These are phyloP conservation scores for Xiphophorus hellerii DNA, from an alignment of 2,113 vertebrate genomes.

Conservation along the genomic window DNA sequence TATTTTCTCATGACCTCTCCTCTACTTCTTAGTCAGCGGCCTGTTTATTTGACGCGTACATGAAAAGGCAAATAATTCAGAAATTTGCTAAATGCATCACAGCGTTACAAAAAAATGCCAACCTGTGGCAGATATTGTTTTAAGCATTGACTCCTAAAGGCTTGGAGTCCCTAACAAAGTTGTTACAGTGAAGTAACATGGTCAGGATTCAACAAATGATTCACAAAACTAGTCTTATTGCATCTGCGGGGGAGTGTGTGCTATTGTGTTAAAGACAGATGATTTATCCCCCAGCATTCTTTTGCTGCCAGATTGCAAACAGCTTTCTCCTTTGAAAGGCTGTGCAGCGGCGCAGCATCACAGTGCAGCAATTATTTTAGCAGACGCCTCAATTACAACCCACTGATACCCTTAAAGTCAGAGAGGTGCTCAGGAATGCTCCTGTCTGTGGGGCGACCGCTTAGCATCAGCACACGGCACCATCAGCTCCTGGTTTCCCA, in stretches of 20 bases:
- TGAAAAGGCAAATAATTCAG: constrained; percentile 8
- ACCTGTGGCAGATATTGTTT: neutral
- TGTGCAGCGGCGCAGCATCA: constrained; percentile 49
- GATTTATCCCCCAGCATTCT: neutral
- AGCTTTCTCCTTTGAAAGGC: constrained; percentile 59
- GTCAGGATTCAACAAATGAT: constrained; percentile 38
- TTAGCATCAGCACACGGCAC: constrained; percentile 63
- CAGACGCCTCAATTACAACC: constrained; percentile 69
- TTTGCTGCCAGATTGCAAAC: constrained; percentile 63
- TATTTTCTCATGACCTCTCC: constrained; percentile 73
- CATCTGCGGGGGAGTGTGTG: neutral
- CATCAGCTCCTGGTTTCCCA: constrained; percentile 41
- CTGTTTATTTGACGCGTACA: constrained; percentile 41
- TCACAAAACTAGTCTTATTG: neutral
- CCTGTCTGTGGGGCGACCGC: constrained; percentile 57
- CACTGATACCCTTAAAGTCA: constrained; percentile 59
- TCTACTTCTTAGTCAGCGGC: constrained; percentile 52
- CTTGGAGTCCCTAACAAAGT: constrained; percentile 37
- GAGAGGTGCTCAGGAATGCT: constrained; percentile 65
- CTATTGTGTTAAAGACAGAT: neutral
- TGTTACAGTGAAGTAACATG: constrained; percentile 47
- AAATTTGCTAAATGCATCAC: neutral
- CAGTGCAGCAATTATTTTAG: constrained; percentile 58
- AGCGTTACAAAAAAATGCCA: neutral
- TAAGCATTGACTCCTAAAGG: constrained; percentile 24